Base-by-base conservation (phyloP, 2,797 vertebrate species). In the Aulostomus chinensis region DNA sequence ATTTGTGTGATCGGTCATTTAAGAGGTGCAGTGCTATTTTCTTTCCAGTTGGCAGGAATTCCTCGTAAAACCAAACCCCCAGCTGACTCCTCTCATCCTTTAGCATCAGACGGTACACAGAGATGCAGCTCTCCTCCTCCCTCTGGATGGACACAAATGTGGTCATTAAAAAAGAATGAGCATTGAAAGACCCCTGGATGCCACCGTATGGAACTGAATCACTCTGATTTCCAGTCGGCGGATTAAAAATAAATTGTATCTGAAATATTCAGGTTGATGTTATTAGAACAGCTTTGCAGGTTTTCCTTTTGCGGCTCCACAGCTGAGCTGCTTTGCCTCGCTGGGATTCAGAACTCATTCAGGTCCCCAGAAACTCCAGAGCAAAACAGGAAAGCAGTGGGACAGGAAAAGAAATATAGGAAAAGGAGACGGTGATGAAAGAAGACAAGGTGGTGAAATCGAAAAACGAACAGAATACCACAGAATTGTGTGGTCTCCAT, bases 231-330 rank as follows among this genome's bases (percentile, higher is more conserved):
- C 59, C 79, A 87, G 83, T 76, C 76, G 50, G 74, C 52, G 45
- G 83, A 89, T 88, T 84, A 88, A 87, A 91, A 81, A 89, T 89
- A 88, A 89, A 90, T 87, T 86, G 81, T 68, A 76, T 85, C 70
- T 90, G 84, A 92, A 87, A 90, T 89, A 90, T 91, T 90, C 83
- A 88, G 61, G 38, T 76, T 55, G 60, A 70, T 54, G 57, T 81
- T 83, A 85, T 88, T 89, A 86, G 70, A 54, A 70, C 60, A 76
- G 73, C 71, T 80, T 84, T 75, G 73, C 72, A 57, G 71, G 76
- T 85, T 62, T 63, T 61, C 59, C 69, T 68, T 40, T 4, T 2
- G 3, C 18, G 7, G 18, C 24, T 25, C 24, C 4, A 25, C 6
- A 25, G 24, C 24, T 25, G 24, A 2, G 24, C 24, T 25, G 24